Base-by-base conservation (phyloP, 2,113 vertebrate genomes). In the Oncorhynchus keta region DNA sequence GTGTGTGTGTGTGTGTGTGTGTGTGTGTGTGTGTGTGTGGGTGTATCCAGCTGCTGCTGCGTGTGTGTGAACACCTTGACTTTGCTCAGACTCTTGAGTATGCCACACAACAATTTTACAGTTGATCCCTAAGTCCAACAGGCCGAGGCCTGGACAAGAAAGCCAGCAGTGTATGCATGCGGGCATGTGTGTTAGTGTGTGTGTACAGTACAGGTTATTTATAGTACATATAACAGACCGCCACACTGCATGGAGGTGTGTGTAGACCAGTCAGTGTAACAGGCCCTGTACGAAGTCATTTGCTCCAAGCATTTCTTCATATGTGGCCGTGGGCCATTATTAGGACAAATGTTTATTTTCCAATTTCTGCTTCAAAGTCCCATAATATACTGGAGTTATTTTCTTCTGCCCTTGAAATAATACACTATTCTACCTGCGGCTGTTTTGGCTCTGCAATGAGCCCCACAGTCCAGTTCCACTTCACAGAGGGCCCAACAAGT, bases 221-320 rank as follows among this genome's bases (percentile, higher is more conserved):
- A 14, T 51, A 51, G 49, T 16, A 39, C 35, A 39, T 9, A 3
- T 51, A 14, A 51, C 49, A 51, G 14, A 51, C 49, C 14, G 12
- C 49, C 49, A 14, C 35, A 39, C 49, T 51, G 14, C 49, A 51
- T 51, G 59, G 57, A 75, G 82, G 73, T 82, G 76, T 78, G 59
- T 61, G 35, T 39, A 9, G 35, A 2, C 66, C 30, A 68, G 16
- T 16, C 3, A 18, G 26, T 30, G 12, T 30, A 18, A 11, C 28
- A 5, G 5, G 30, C 14, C 28, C 64, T 18, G 12, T 68, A 48
- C 68, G 48, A 45, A 48, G 3, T 11, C n/a, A 22, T 45, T 22
- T 22, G 18, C 68, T 70, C 68, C 7, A 2, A 2, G 68, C 39
- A 48, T 28, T 28, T 70, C 68, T 48, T 14, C 68, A 45, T 48